Evolutionary conservation across 2,113 vertebrate species (phyloP).

Genomic region (Bufo gargarizans): DNA sequence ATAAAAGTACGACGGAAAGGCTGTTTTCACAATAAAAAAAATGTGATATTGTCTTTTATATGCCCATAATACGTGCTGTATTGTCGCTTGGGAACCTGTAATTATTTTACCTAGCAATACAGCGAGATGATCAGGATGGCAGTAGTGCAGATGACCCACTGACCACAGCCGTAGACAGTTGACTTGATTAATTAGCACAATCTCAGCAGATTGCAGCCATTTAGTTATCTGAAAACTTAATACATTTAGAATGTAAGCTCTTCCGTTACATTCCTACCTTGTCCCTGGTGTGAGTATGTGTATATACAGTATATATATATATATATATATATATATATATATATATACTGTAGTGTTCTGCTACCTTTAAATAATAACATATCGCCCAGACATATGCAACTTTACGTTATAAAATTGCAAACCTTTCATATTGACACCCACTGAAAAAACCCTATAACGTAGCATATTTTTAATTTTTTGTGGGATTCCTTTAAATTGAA

Average conservation of each 20-base stretch:
- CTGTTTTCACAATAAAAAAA: slow-evolving; percentile 43
- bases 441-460: no score
- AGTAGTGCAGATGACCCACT: not conserved
- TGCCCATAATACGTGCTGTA: slow-evolving; percentile 6
- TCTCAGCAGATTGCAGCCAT: not conserved
- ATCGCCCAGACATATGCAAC: no score
- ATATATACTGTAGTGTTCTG: no score
- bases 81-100: not conserved
- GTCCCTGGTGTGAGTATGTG: not conserved
- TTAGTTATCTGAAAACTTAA: not conserved
- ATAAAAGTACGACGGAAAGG: slow-evolving; percentile 9
- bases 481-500: no score
- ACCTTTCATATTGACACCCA: not conserved
- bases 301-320: not conserved
- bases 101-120: not conserved
- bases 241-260: not conserved
- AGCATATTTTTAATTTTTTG: no score
- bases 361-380: no score
- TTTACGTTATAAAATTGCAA: no score
- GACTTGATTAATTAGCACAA: not conserved
- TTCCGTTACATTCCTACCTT: not conserved
- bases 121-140: not conserved
- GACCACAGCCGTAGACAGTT: not conserved
- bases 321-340: no score
- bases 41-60: not conserved